Evolutionary conservation across 2,113 vertebrate species (phyloP), one percentile per base, ranked within the genome.

Genomic region (Elachura formosa): DNA sequence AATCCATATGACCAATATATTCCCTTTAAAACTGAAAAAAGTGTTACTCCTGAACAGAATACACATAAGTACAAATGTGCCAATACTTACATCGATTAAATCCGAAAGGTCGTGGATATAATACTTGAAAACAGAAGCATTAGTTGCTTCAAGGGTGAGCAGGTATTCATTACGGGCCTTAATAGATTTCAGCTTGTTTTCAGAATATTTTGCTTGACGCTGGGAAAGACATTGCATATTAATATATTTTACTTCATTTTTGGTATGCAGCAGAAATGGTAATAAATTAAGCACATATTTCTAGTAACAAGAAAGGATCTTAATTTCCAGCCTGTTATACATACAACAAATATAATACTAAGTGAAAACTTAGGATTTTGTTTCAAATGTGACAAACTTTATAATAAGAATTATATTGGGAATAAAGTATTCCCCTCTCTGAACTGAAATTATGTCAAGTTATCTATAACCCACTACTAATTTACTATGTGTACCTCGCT

Each of bases 141-240:
- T 99, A 45, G 99, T 98, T 43, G 99, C 99, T 98, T 99, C 99
- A 77, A 99, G 98, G 26, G 99, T 99, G 96, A 99, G 98, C 67
- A 99, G 98, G 97, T 99, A 99, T 90, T 99, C 99, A 63, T 99
- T 99, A 51, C 99, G 98, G 4, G 99, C 98, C 98, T 99, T 99
- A 98, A 99, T 99, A 14, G 99, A 99, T 96, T 99, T 99, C 96
- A 99, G 98, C 97, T 99, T 99, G 98, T 99, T 99, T 97, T 99
- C 99, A 0, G 99, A 99, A 93, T 99, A 99, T 96, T 99, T 99
- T 94, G 99, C 99, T 98, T 99, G 99, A 94, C 99, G 99, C 99
- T 99, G 97, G 94, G 89, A 97, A 96, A 93, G 89, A 94, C 72
- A 83, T 67, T 9, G 56, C 63, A 41, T 43, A 80, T 96, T 71